phyloP scores from a whole-genome alignment of 2,797 vertebrate species.

The Zenarchopterus dispar region DNA sequence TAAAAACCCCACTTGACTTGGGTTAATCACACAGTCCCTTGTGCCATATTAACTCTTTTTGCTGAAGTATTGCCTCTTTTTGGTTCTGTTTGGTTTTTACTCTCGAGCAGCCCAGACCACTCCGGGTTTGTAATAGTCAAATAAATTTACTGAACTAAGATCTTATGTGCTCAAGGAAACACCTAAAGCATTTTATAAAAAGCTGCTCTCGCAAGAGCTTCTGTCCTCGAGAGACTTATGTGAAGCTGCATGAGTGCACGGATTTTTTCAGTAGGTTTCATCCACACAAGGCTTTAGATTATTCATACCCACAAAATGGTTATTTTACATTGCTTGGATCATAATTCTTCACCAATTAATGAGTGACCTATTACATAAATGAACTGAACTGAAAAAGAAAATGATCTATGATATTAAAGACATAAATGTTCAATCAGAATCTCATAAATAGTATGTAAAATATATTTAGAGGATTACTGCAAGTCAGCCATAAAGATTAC shows the following conservation, averaged over 20 bases:
- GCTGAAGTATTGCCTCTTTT: constrained; percentile 29
- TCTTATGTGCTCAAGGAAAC: constrained; percentile 32
- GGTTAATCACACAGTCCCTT: constrained; percentile 21
- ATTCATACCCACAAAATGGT: constrained; percentile 9
- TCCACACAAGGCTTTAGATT: constrained; percentile 9
- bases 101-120: constrained; percentile 15
- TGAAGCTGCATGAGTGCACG: not conserved
- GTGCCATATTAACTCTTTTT: constrained; percentile 25
- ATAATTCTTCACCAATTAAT: constrained; percentile 18
- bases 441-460: constrained; percentile 5
- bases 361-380: constrained; percentile 3
- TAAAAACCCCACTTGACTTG: no score
- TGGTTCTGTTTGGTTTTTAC: constrained; percentile 16
- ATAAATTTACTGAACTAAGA: constrained; percentile 34
- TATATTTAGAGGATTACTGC: constrained; percentile 4
- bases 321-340: constrained; percentile 14
- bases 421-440: not conserved
- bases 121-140: constrained; percentile 42
- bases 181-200: constrained; percentile 23
- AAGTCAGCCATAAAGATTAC: not conserved
- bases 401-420: constrained; percentile 25
- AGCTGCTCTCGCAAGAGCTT: constrained; percentile 22
- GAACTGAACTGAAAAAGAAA: no score
- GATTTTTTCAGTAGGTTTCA: constrained; percentile 7
- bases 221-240: constrained; percentile 6